Evolutionary conservation across 2,113 vertebrate species (phyloP), one percentile per base, ranked within the genome.

Genomic region (Phrynocephalus versicolor): DNA sequence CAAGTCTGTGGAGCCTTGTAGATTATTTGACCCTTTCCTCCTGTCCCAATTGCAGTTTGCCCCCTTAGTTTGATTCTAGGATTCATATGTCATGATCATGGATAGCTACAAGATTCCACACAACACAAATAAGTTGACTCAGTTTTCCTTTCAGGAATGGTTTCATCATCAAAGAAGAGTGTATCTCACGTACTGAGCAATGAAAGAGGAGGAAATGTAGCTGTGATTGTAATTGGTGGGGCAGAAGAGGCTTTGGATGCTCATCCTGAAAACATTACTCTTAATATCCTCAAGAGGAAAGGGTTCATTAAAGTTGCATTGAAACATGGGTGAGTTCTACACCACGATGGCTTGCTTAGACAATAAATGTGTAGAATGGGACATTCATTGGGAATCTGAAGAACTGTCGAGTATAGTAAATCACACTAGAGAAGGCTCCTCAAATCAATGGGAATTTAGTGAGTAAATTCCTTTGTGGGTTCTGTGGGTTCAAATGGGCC

Each of bases 221-320:
- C 96, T 0, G 0, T 96, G 82, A 96, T 97, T 55, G 95, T 97
- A 58, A 93, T 96, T 0, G 96, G 96, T 41, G 96, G 96, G 21
- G 96, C 96, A 27, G 89, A 95, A 64, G 96, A 97, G 37, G 84
- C 94, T 18, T 89, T 97, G 89, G 94, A 96, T 9, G 95, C 96
- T 0, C 94, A 88, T 74, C 96, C 96, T 58, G 96, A 96, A 81
- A 96, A 86, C 35, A 92, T 94, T 55, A 95, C 90, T 18, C 75
- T 97, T 83, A 95, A 88, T 85, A 91, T 96, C 80, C 92, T 90
- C 79, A 93, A 94, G 41, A 94, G 94, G 87, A 97, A 97, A 74
- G 96, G 96, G 39, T 97, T 97, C 87, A 89, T 96, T 90, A 97
- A 96, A 93, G 86, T 96, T 72, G 96, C 96, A 71, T 87, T 97